A percentile compares a stretch with the other conserved stretches of the same genome.
Conservation (phyloP, 2,113 vertebrate species). For the Alligator mississippiensis region DNA sequence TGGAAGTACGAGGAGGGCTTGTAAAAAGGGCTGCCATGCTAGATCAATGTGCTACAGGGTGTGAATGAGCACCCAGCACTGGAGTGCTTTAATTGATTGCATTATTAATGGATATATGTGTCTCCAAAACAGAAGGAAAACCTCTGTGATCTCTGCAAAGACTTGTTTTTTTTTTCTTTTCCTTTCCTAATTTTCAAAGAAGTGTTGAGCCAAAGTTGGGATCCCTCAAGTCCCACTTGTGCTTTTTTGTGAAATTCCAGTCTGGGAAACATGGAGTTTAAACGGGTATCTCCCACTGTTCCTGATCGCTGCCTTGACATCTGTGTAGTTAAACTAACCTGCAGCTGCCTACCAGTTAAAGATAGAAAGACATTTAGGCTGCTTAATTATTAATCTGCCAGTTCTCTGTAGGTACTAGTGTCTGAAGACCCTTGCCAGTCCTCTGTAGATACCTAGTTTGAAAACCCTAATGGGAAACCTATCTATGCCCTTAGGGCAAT, state of each 20-base stretch:
- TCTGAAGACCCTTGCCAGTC: rapidly evolving
- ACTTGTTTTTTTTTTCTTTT: neutral
- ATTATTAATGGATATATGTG: too few relatives aligned
- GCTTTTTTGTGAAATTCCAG: neutral
- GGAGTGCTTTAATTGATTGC: neutral
- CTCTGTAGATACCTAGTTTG: rapidly evolving
- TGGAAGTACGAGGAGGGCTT: too few relatives aligned
- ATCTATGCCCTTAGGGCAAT: neutral
- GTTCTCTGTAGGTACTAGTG: rapidly evolving
- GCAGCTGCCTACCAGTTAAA: neutral
- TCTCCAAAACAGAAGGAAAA: neutral
- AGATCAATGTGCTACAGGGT: neutral
- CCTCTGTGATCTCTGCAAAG: neutral
- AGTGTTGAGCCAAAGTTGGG: neutral
- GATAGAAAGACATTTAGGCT: neutral
- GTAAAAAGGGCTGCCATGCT: neutral
- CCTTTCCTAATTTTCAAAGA: neutral
- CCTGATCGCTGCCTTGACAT: slow-evolving; percentile 7
- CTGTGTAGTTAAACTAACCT: neutral
- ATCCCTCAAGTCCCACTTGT: neutral
- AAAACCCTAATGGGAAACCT: neutral
- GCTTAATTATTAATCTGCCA: rapidly evolving
- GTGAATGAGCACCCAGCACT: neutral
- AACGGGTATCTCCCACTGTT: slow-evolving; percentile 12
- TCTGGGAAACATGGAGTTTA: neutral